Conservation (phyloP, 2,888 invertebrate species). For the Eilema caniola region DNA sequence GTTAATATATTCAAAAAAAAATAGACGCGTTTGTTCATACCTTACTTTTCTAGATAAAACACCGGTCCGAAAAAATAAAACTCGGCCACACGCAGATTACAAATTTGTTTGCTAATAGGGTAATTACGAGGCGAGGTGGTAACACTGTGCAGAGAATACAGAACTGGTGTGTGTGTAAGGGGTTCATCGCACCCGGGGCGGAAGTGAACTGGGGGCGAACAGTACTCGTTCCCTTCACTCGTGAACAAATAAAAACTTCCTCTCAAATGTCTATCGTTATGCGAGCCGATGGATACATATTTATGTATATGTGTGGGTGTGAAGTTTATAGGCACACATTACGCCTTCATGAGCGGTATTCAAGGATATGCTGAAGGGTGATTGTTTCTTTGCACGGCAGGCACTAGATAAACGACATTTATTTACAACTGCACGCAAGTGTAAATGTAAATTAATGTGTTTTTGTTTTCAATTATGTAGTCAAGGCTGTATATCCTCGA, state of each 20-base stretch:
- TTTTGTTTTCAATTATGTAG: background rate
- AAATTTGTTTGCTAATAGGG: slow-evolving; percentile 56
- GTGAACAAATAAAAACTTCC: slow-evolving; percentile 55
- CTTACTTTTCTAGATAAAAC: background rate
- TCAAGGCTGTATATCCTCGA: background rate
- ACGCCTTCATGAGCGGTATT: background rate
- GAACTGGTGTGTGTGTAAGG: slow-evolving; percentile 22
- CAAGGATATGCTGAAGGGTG: slow-evolving; percentile 13
- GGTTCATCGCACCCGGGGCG: slow-evolving; percentile 57
- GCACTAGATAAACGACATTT: background rate
- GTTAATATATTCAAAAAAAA: too few species aligned
- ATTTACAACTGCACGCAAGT: background rate
- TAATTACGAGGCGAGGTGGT: slow-evolving; percentile 51
- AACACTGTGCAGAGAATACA: slow-evolving; percentile 42
- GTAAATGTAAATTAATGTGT: background rate
- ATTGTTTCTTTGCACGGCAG: slow-evolving; percentile 5
- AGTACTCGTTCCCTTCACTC: slow-evolving; percentile 39
- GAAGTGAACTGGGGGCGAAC: slow-evolving; percentile 52
- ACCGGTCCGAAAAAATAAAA: slow-evolving; percentile 20
- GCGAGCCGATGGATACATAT: slow-evolving; percentile 8
- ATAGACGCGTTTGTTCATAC: background rate
- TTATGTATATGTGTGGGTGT: slow-evolving; percentile 1
- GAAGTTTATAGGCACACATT: slow-evolving; percentile 16
- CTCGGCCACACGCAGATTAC: slow-evolving; percentile 26
- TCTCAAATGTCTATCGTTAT: slow-evolving; percentile 34